Percentiles rank a stretch among this genome's conserved stretches.
These are phyloP conservation scores for Pantherophis vulpinus DNA, from an alignment of 2,797 vertebrate genomes.

Conservation along the genomic window DNA sequence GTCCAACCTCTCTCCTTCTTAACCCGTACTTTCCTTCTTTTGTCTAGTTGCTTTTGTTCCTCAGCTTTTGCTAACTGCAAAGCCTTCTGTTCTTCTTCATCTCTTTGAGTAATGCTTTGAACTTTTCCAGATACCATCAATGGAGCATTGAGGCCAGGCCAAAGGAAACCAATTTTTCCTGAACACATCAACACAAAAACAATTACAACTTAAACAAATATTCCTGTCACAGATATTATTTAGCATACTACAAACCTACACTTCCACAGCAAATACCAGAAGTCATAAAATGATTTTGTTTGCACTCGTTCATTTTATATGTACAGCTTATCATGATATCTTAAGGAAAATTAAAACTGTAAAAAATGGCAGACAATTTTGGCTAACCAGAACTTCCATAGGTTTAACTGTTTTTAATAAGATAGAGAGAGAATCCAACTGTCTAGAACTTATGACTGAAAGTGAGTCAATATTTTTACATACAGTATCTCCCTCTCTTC, in stretches of 20 bases:
- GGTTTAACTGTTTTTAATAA: background rate
- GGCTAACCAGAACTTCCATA: background rate
- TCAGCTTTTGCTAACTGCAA: slow-evolving; percentile 72
- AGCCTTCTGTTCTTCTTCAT: slow-evolving; percentile 76
- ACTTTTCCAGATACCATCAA: slow-evolving; percentile 72
- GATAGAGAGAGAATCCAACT: background rate
- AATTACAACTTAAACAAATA: background rate
- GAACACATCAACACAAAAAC: slow-evolving; percentile 7
- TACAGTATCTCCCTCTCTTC: background rate
- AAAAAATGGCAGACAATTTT: background rate
- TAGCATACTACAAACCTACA: background rate
- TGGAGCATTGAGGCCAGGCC: slow-evolving; percentile 89
- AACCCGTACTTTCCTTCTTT: slow-evolving; percentile 75
- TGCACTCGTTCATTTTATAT: background rate
- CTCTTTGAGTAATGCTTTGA: slow-evolving; percentile 72
- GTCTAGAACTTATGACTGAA: background rate
- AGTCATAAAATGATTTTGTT: background rate
- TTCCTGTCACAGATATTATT: background rate
- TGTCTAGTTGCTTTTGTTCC: slow-evolving; percentile 85
- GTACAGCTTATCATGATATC: background rate
- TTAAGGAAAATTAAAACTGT: background rate
- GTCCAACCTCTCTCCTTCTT: slow-evolving; percentile 92
- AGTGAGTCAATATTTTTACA: background rate
- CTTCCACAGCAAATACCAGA: background rate
- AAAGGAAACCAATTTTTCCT: slow-evolving; percentile 89